Conservation (phyloP, 2,797 vertebrate genomes). For the Rhadinocentrus ornatus region DNA sequence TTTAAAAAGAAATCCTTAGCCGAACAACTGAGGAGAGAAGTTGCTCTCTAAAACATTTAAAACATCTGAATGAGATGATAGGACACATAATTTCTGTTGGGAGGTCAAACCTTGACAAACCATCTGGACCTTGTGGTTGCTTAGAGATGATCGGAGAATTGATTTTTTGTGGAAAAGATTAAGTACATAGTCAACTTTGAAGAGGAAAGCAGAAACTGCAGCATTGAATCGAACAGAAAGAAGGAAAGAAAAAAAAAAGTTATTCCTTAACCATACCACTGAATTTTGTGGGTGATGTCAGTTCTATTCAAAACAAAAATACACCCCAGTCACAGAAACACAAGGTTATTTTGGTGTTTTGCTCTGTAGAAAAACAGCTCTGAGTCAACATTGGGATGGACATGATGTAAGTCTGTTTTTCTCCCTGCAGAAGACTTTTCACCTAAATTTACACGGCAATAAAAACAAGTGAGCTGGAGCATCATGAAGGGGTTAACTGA, state of each 20-base stretch:
- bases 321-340: too few relatives aligned
- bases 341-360: not conserved
- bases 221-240: not conserved
- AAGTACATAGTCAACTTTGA: not conserved
- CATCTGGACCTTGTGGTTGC: not conserved
- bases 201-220: not conserved
- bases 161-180: not conserved
- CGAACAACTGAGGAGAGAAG: too few relatives aligned
- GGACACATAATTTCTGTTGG: not conserved
- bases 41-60: too few relatives aligned
- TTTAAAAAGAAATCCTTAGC: too few relatives aligned
- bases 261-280: too few relatives aligned
- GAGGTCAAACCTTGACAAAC: not conserved
- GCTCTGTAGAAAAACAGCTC: not conserved
- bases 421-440: not conserved
- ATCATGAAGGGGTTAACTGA: slow-evolving; percentile 1
- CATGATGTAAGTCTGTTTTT: not conserved
- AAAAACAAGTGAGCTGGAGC: not conserved
- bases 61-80: too few relatives aligned
- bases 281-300: not conserved
- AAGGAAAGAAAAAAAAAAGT: not conserved
- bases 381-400: not conserved
- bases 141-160: not conserved
- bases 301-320: too few relatives aligned
- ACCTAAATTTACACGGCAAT: not conserved